Evolutionary conservation across 1,140 invertebrate genomes (phyloP).

Genomic region (Drosophila subobscura): DNA sequence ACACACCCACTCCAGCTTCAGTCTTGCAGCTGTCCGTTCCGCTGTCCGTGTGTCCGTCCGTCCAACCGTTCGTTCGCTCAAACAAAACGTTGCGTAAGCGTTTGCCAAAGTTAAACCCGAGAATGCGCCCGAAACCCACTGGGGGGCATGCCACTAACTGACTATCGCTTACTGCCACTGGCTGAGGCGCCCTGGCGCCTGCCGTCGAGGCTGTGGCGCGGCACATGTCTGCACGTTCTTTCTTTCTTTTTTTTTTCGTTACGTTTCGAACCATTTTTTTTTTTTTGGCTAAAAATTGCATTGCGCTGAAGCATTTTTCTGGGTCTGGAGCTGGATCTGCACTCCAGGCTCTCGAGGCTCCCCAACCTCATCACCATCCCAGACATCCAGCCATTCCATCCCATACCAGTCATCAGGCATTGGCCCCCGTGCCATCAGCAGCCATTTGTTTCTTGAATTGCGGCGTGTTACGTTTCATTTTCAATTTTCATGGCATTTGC

Average conservation of each 20-base stretch:
- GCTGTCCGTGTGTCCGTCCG: conserved; percentile 25
- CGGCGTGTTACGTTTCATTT: conserved; percentile 72
- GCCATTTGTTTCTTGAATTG: conserved; percentile 71
- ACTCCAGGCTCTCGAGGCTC: not conserved
- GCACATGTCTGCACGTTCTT: conserved; percentile 72
- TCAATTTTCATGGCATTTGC: conserved; percentile 74
- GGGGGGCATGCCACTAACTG: conserved; percentile 49
- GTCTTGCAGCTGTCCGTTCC: conserved; percentile 3
- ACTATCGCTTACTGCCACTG: conserved; percentile 64
- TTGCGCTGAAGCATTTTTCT: conserved; percentile 36
- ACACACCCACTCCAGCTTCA: not conserved
- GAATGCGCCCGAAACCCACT: conserved; percentile 6
- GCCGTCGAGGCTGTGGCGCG: conserved; percentile 7
- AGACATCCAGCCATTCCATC: not conserved
- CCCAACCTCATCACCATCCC: conserved; percentile 36
- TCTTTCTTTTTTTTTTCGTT: conserved; percentile 6
- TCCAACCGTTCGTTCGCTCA: conserved; percentile 28
- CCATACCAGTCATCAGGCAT: conserved; percentile 16
- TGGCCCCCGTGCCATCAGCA: conserved; percentile 34
- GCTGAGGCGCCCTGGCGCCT: too few species aligned
- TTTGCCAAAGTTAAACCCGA: conserved; percentile 67
- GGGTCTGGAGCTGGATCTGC: conserved; percentile 10
- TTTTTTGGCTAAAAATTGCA: conserved; percentile 58
- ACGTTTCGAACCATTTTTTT: not conserved
- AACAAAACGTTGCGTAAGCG: conserved; percentile 76